Conservation (phyloP, 2,113 vertebrate genomes). For the Pterophyllum scalare region DNA sequence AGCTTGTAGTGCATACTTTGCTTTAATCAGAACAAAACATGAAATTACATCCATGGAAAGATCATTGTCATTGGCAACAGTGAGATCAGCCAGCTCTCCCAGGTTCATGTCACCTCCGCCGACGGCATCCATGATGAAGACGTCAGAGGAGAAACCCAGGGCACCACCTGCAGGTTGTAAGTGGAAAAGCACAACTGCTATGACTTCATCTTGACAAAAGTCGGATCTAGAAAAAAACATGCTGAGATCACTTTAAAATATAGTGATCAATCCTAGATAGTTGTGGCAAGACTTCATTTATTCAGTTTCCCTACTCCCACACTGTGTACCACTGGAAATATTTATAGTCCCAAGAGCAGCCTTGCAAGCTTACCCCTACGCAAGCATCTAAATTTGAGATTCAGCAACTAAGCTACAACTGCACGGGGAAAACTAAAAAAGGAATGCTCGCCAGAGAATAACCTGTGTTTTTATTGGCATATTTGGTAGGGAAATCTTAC, state of each 20-base stretch:
- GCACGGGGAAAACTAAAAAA: neutral
- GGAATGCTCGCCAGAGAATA: neutral
- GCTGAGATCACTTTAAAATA: constrained; percentile 2
- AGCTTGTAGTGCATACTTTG: neutral
- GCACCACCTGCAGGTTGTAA: constrained; percentile 81
- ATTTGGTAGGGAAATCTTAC: constrained; percentile 68
- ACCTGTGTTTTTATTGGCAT: neutral
- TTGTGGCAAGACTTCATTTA: neutral
- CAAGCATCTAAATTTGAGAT: constrained; percentile 26
- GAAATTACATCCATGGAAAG: constrained; percentile 89
- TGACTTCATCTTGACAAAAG: neutral
- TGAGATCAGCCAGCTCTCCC: constrained; percentile 93
- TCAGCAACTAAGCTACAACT: constrained; percentile 1
- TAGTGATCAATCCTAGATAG: neutral
- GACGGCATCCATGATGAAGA: constrained; percentile 91
- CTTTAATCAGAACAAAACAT: neutral
- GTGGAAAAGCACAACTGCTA: constrained; percentile 18
- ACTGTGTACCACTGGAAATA: constrained; percentile 29
- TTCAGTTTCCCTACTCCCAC: constrained; percentile 27
- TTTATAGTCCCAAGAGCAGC: constrained; percentile 35
- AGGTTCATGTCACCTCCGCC: constrained; percentile 91
- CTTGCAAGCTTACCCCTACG: constrained; percentile 6
- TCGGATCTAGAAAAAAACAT: neutral
- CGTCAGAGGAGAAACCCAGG: constrained; percentile 89
- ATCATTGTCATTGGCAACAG: constrained; percentile 93